phyloP scores from a whole-genome alignment of 2,113 vertebrate species.

The Lynx canadensis region DNA sequence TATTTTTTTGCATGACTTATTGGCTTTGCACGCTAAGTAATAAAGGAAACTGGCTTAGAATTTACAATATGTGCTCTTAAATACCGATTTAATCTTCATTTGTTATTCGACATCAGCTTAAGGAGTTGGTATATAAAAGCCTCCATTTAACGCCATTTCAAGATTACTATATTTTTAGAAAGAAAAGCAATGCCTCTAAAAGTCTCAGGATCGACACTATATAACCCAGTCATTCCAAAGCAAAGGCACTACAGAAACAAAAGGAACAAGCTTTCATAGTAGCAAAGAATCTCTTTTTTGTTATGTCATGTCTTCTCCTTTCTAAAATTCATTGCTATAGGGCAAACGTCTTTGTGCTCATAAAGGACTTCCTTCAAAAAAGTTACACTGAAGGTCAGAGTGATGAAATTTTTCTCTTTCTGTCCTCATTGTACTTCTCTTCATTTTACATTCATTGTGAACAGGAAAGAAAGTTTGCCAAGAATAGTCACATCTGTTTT shows the following conservation, averaged over 20 bases:
- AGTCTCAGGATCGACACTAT: constrained; percentile 67
- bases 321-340: constrained; percentile 75
- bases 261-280: constrained; percentile 67
- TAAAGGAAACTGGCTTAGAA: constrained; percentile 76
- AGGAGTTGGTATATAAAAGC: constrained; percentile 48
- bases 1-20: constrained; percentile 66
- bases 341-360: constrained; percentile 71
- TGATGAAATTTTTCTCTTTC: constrained; percentile 61
- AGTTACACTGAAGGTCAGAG: constrained; percentile 76
- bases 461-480: not conserved
- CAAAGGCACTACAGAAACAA: constrained; percentile 72
- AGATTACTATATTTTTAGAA: constrained; percentile 63
- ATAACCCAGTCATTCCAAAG: constrained; percentile 62
- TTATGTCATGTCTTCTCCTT: constrained; percentile 67
- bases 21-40: constrained; percentile 64
- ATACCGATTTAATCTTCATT: constrained; percentile 75
- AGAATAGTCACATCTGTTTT: constrained; percentile 26
- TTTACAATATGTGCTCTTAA: constrained; percentile 72
- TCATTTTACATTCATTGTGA: constrained; percentile 47
- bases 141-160: constrained; percentile 40
- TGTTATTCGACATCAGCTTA: constrained; percentile 64
- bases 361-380: constrained; percentile 79
- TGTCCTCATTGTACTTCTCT: not conserved
- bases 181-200: constrained; percentile 51
- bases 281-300: constrained; percentile 61